Percentiles rank a stretch among this genome's conserved stretches.
phyloP scores from a whole-genome alignment of 2,113 vertebrate species.

The Hystrix brachyura region DNA sequence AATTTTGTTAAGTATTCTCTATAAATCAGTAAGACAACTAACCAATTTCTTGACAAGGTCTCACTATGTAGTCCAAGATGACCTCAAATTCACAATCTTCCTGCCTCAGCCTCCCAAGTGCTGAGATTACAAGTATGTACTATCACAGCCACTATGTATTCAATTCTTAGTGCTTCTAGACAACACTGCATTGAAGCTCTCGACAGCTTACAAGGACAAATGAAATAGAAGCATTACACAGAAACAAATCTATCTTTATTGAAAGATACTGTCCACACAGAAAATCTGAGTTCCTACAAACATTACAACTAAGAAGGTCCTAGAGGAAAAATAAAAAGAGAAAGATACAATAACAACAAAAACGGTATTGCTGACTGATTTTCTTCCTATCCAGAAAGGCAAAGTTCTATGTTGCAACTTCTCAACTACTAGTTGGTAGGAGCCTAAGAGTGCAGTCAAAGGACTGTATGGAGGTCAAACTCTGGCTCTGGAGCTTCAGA shows the following conservation, averaged over 20 bases:
- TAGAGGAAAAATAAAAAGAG: not conserved
- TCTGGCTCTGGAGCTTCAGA: not conserved
- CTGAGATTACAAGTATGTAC: not conserved
- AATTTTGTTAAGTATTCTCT: not conserved
- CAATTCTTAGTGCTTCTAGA: not conserved
- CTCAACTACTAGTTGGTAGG: not conserved
- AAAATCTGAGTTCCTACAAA: not conserved
- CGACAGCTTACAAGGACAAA: not conserved
- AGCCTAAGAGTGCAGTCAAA: not conserved
- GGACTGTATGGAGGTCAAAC: not conserved
- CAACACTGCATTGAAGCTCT: not conserved
- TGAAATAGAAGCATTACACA: not conserved
- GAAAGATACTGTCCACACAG: not conserved
- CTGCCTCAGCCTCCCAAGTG: not conserved
- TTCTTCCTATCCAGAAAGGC: not conserved
- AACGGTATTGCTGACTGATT: not conserved
- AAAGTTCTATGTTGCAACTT: not conserved
- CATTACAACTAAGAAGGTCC: not conserved
- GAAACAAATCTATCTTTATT: not conserved
- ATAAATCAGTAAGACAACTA: not conserved
- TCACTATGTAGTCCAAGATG: not conserved
- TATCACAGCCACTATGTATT: not conserved
- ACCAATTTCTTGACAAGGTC: not conserved
- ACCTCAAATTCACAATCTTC: not conserved
- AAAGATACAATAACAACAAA: not conserved